These are phyloP conservation scores for Enteromius fasciolatus DNA, from an alignment of 2,797 vertebrate genomes.

Conservation along the genomic window DNA sequence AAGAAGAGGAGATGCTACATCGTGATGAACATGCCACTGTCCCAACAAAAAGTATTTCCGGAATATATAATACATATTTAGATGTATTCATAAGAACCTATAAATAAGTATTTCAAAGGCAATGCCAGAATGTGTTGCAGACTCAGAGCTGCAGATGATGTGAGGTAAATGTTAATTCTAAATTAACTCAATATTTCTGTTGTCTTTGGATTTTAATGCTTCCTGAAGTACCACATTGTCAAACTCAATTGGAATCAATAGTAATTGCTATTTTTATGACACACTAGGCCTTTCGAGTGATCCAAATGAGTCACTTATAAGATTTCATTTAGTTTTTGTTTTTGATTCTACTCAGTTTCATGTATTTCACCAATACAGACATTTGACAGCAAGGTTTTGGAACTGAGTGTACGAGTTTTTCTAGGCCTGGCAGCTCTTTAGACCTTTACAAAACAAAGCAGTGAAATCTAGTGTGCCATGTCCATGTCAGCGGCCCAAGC, in stretches of 20 bases:
- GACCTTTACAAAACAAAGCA: not conserved
- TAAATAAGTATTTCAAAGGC: not conserved
- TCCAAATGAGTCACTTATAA: not conserved
- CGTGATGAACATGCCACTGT: too few species aligned
- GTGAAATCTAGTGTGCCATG: conserved; percentile 21
- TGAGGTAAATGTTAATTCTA: not conserved
- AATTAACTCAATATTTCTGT: not conserved
- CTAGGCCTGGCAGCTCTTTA: not conserved
- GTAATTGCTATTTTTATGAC: not conserved
- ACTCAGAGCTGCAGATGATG: not conserved
- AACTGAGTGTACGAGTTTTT: not conserved
- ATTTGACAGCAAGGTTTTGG: not conserved
- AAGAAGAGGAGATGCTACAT: too few species aligned
- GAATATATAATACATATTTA: too few species aligned
- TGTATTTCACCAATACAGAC: not conserved
- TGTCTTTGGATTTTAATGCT: not conserved
- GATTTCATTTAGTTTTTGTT: not conserved
- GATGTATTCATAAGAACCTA: too few species aligned
- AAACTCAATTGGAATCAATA: not conserved
- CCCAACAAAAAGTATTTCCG: too few species aligned
- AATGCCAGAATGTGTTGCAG: not conserved
- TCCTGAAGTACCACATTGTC: not conserved
- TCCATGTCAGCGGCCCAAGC: conserved; percentile 19
- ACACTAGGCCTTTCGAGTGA: not conserved
- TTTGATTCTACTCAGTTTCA: not conserved